Evolutionary conservation across 2,888 invertebrate genomes (phyloP), one percentile per base, ranked within the genome.

Genomic region (Oeneis ivallda): DNA sequence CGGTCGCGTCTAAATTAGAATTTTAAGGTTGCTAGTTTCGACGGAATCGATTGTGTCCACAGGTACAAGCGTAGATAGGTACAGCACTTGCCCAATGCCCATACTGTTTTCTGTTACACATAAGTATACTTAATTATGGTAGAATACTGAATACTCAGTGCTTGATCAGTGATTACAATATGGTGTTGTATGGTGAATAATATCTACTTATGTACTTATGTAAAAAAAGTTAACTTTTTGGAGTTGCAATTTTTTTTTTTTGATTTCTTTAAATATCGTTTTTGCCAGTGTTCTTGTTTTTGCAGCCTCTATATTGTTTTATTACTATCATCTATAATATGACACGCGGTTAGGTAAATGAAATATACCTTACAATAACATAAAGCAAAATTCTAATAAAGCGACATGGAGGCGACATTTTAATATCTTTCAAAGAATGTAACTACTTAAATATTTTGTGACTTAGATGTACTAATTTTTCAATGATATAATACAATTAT

Each of bases 401-500:
- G 65, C 61, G 59, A 66, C 53, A 34, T 43, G 53, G 19, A 66
- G 66, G 60, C 62, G 65, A 69, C 45, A 49, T 64, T 54, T 64
- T 58, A 60, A 66, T 58, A 67, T 47, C 52, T 49, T 57, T 52
- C 10, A 41, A 54, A 54, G 49, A 62, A 53, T 62, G 53, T 68
- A 58, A 62, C 62, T 65, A 59, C 54, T 45, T 63, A 49, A 10
- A 64, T 43, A 57, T 62, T 69, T 63, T 61, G 66, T 65, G 63
- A 66, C 59, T 67, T 60, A 50, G 6, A 13, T 64, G 52, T 37
- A 41, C 49, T 65, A 52, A 66, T 52, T 50, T 64, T 64, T 57
- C 41, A 64, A 50, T 56, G 68, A 65, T 71, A 72, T 69, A 68
- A 70, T 75, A 76, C 70, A 75, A 71, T 71, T 79, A 71, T 75